Evolutionary conservation across 2,888 invertebrate genomes (phyloP).

Genomic region (Sinelater perroti): DNA sequence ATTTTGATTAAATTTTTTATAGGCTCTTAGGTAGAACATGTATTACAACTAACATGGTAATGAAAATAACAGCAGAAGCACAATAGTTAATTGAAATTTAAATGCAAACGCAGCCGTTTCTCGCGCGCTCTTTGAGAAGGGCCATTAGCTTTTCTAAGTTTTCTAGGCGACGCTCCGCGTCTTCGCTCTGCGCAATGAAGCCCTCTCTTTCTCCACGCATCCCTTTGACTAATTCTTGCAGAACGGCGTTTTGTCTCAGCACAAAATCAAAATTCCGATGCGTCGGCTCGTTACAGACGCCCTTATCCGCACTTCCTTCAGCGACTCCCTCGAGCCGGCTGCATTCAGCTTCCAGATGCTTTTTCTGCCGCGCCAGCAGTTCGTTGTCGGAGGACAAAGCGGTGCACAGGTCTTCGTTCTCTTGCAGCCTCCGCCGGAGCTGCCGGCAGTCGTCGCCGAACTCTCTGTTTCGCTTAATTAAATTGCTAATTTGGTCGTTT

Average conservation of each 20-base stretch:
- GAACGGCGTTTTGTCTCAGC: constrained; percentile 39
- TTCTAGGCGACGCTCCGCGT: constrained; percentile 37
- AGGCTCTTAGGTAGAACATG: no score
- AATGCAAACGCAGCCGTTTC: no score
- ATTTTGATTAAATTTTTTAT: no score
- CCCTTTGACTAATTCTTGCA: constrained; percentile 44
- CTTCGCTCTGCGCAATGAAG: constrained; percentile 10
- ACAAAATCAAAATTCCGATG: constrained; percentile 37
- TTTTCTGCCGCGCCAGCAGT: constrained; percentile 13
- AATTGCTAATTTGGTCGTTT: constrained; percentile 25
- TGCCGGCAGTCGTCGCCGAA: constrained; percentile 10
- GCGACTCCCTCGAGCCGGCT: constrained; percentile 16
- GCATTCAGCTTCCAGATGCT: constrained; percentile 22
- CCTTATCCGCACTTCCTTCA: neutral
- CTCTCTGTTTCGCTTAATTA: constrained; percentile 30
- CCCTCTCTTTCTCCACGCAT: constrained; percentile 40
- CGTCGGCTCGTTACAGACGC: constrained; percentile 25
- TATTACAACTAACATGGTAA: no score
- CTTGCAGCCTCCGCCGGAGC: constrained; percentile 21
- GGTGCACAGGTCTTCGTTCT: constrained; percentile 25
- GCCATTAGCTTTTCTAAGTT: constrained; percentile 39
- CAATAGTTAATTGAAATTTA: no score
- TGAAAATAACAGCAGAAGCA: no score
- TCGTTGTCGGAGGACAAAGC: constrained; percentile 24
- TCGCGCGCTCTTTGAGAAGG: constrained; percentile 9